These are phyloP conservation scores for Melipona beecheii DNA, from an alignment of 2,888 invertebrate genomes.

Conservation along the genomic window DNA sequence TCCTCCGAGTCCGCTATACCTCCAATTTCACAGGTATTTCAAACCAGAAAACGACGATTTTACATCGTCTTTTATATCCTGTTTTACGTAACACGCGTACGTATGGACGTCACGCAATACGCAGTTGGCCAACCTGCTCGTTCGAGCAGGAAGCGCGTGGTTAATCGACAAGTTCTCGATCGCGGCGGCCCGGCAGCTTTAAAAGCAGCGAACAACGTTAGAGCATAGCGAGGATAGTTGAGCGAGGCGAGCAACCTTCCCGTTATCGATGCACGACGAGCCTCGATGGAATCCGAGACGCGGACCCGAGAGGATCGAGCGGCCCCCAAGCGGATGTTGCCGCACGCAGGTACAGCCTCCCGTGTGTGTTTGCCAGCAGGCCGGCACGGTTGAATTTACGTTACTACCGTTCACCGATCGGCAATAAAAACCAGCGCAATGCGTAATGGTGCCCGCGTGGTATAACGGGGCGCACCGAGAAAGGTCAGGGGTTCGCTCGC, in stretches of 20 bases:
- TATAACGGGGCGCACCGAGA: slow-evolving; percentile 67
- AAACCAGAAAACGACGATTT: background rate
- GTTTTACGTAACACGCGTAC: background rate
- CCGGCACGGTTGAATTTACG: slow-evolving; percentile 63
- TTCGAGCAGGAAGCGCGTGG: slow-evolving; percentile 7
- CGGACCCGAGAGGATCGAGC: slow-evolving; percentile 43
- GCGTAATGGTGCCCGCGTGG: slow-evolving; percentile 68
- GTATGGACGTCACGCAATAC: background rate
- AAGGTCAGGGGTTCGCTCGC: slow-evolving; percentile 73
- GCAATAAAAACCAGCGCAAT: slow-evolving; percentile 72
- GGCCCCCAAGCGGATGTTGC: slow-evolving; percentile 60
- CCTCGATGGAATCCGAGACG: slow-evolving; percentile 64
- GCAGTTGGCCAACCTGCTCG: background rate
- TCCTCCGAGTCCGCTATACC: background rate
- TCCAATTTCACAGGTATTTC: no score
- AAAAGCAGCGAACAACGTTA: slow-evolving; percentile 55
- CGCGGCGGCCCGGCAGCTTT: slow-evolving; percentile 17
- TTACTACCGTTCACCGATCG: slow-evolving; percentile 72
- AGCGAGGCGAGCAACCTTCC: slow-evolving; percentile 47
- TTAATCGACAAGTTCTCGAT: slow-evolving; percentile 36
- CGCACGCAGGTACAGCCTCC: slow-evolving; percentile 23
- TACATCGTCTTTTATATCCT: background rate
- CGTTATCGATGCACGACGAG: slow-evolving; percentile 63
- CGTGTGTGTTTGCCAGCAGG: slow-evolving; percentile 44
- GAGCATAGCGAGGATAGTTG: slow-evolving; percentile 52